A percentile compares a stretch with the other conserved stretches of the same genome.
Conservation (phyloP, 2,113 vertebrate species). For the Saguinus midas region DNA sequence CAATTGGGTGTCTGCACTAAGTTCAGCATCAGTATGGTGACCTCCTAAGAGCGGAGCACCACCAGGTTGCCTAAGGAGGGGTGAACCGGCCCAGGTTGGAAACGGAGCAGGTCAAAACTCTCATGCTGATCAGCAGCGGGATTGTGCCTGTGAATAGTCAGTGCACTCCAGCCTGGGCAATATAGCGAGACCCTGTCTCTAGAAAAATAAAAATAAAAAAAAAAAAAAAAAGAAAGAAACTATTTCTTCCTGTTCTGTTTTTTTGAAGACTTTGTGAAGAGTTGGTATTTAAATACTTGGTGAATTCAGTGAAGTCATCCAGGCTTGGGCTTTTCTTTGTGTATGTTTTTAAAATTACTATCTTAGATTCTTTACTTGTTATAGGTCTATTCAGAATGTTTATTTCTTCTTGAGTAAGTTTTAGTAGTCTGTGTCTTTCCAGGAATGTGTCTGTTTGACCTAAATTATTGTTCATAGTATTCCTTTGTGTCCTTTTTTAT, state of each 20-base stretch:
- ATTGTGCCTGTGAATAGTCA: no score
- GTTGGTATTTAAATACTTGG: conserved; percentile 13
- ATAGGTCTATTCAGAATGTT: background rate
- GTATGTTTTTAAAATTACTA: background rate
- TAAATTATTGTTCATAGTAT: background rate
- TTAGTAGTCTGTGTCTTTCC: background rate
- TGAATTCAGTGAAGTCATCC: background rate
- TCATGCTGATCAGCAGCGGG: no score
- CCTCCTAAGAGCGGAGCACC: no score
- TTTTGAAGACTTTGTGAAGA: background rate
- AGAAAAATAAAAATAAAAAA: no score
- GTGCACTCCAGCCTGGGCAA: no score
- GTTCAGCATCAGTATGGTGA: no score
- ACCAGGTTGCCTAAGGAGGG: no score
- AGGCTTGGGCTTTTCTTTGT: background rate
- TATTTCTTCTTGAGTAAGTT: background rate
- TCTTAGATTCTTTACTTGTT: background rate
- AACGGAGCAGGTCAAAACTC: no score
- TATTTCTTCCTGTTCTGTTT: background rate
- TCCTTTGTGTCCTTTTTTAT: background rate
- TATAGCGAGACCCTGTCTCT: no score
- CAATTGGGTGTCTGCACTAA: no score
- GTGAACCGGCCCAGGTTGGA: no score
- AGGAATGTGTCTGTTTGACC: background rate
- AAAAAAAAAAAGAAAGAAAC: background rate